These are phyloP conservation scores for Drosophila persimilis DNA, from an alignment of 1,140 invertebrate genomes.

Conservation along the genomic window DNA sequence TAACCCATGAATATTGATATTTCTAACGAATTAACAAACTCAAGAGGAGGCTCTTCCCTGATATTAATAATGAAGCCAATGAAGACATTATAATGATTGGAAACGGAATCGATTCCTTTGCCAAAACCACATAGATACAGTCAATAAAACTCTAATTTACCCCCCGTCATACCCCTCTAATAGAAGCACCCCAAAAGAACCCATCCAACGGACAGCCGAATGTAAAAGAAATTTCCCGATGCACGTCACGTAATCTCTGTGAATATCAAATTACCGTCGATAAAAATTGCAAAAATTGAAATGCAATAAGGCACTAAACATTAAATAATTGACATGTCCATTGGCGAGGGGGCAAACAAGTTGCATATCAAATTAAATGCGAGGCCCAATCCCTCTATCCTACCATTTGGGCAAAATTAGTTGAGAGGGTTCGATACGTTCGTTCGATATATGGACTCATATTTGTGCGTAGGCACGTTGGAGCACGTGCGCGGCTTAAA, in stretches of 20 bases:
- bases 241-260: slow-evolving; percentile 35
- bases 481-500: slow-evolving; percentile 71
- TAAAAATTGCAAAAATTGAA: slow-evolving; percentile 58
- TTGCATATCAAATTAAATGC: slow-evolving; percentile 64
- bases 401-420: background rate
- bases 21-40: too few species aligned
- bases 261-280: slow-evolving; percentile 35
- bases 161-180: too few species aligned
- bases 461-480: slow-evolving; percentile 50
- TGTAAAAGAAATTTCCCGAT: slow-evolving; percentile 5
- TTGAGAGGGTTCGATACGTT: background rate
- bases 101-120: too few species aligned
- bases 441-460: slow-evolving; percentile 1
- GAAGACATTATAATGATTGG: too few species aligned
- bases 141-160: too few species aligned
- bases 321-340: slow-evolving; percentile 74
- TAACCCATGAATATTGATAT: too few species aligned
- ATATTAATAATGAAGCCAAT: too few species aligned
- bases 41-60: too few species aligned
- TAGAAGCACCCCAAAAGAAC: too few species aligned
- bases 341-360: slow-evolving; percentile 60
- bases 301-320: slow-evolving; percentile 69
- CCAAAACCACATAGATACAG: too few species aligned
- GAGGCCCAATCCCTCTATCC: background rate
- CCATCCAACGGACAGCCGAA: too few species aligned